phyloP scores from a whole-genome alignment of 2,888 invertebrate genomes.

The Cryptops parisi region DNA sequence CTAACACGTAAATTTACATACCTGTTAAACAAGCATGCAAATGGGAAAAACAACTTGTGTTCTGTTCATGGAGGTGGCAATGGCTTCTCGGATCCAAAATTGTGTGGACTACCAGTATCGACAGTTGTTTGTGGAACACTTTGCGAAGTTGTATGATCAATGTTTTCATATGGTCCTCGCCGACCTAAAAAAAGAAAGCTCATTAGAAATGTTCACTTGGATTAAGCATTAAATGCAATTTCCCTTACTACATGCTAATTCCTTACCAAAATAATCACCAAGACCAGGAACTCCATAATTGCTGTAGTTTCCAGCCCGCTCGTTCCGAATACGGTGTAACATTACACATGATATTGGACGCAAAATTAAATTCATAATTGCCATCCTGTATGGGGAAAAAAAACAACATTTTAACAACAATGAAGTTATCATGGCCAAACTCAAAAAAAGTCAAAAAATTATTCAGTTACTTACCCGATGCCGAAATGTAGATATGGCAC shows the following conservation, averaged over 20 bases:
- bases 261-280: slow-evolving; percentile 14
- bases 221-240: neutral
- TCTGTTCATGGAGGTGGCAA: neutral
- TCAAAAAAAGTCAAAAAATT: neutral
- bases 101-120: slow-evolving; percentile 6
- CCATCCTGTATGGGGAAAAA: neutral
- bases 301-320: slow-evolving; percentile 9
- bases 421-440: neutral
- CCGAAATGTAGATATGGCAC: neutral
- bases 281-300: slow-evolving; percentile 11
- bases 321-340: slow-evolving; percentile 13
- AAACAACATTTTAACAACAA: too few relatives aligned
- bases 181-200: slow-evolving; percentile 1
- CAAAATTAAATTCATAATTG: slow-evolving; percentile 8
- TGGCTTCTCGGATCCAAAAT: neutral
- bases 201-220: too few relatives aligned
- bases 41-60: too few relatives aligned
- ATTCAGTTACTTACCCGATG: neutral
- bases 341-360: slow-evolving; percentile 11
- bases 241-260: neutral
- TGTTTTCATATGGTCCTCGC: slow-evolving; percentile 14
- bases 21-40: too few relatives aligned
- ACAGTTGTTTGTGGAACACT: slow-evolving; percentile 9
- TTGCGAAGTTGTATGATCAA: slow-evolving; percentile 11
- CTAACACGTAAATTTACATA: too few relatives aligned